phyloP scores from a whole-genome alignment of 2,888 invertebrate species.

The Melikaiella ostensackeni region DNA sequence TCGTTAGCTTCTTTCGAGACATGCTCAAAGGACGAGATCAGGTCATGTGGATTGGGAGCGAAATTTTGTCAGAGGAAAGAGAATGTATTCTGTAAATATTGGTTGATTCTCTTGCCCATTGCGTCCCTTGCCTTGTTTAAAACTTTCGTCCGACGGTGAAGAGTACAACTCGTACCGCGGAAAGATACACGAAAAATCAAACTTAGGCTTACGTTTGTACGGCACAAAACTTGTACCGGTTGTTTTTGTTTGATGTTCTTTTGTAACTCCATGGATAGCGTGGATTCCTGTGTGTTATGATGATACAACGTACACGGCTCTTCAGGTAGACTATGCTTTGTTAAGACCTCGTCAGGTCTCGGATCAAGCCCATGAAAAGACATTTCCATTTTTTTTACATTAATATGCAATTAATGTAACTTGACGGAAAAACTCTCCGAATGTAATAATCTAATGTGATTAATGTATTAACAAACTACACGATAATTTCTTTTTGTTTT shows the following conservation, averaged over 20 bases:
- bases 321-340: constrained; percentile 20
- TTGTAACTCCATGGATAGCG: constrained; percentile 50
- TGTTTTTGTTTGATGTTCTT: constrained; percentile 52
- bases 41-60: constrained; percentile 41
- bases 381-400: constrained; percentile 56
- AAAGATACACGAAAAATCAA: constrained; percentile 57
- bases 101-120: constrained; percentile 63
- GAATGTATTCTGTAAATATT: constrained; percentile 69
- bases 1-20: constrained; percentile 39
- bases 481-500: constrained; percentile 61
- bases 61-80: constrained; percentile 53
- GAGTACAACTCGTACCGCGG: background rate
- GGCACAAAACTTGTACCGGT: constrained; percentile 44
- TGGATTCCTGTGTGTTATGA: constrained; percentile 54
- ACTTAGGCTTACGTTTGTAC: constrained; percentile 62
- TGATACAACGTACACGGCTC: constrained; percentile 21
- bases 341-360: constrained; percentile 45
- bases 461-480: constrained; percentile 73
- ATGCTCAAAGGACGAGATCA: constrained; percentile 32
- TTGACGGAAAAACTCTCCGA: constrained; percentile 48
- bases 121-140: constrained; percentile 50
- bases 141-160: constrained; percentile 42
- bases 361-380: constrained; percentile 45
- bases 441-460: constrained; percentile 67
- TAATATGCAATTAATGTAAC: constrained; percentile 59